These are phyloP conservation scores for Leptinotarsa haldemani DNA, from an alignment of 2,888 invertebrate genomes.

Conservation along the genomic window DNA sequence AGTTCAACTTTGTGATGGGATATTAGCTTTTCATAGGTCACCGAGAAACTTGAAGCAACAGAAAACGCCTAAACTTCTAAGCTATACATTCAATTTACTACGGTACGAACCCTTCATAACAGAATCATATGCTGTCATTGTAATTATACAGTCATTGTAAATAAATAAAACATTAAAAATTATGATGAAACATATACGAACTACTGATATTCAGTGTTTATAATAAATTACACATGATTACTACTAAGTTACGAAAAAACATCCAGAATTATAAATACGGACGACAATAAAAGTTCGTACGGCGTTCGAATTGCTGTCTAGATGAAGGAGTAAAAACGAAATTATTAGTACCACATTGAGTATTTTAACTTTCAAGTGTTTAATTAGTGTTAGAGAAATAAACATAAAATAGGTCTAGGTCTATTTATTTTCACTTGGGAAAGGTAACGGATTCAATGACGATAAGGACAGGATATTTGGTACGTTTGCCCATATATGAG, in stretches of 20 bases:
- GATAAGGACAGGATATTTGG: not conserved
- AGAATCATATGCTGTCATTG: not conserved
- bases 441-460: constrained; percentile 14
- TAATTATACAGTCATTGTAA: constrained; percentile 14
- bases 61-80: too few species aligned
- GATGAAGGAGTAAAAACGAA: not conserved
- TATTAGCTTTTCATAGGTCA: too few species aligned
- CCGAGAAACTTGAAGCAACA: too few species aligned
- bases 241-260: constrained; percentile 26
- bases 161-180: constrained; percentile 33
- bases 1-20: too few species aligned
- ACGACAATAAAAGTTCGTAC: constrained; percentile 20
- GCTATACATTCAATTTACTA: not conserved
- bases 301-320: constrained; percentile 15
- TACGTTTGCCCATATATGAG: not conserved
- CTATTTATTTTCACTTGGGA: constrained; percentile 18
- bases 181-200: constrained; percentile 21
- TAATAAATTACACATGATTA: constrained; percentile 33
- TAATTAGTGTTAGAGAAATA: not conserved
- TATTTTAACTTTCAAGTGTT: constrained; percentile 9
- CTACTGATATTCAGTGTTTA: constrained; percentile 34
- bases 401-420: not conserved
- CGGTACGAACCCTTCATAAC: not conserved
- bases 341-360: constrained; percentile 23
- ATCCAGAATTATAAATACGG: constrained; percentile 34